phyloP scores from a whole-genome alignment of 2,888 invertebrate genomes.

The Mamestra brassicae region DNA sequence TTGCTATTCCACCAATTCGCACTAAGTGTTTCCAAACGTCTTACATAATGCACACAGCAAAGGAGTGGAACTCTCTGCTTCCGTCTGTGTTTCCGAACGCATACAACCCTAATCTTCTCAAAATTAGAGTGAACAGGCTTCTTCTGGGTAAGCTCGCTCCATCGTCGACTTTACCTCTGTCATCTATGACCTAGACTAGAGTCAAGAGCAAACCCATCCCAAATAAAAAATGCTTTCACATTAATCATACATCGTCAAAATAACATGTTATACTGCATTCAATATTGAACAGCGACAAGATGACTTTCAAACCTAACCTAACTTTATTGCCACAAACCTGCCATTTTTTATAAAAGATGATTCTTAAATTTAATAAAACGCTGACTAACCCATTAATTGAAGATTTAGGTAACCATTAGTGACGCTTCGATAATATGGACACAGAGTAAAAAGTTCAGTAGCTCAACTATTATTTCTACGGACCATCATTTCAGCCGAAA shows the following conservation, averaged over 20 bases:
- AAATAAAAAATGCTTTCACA: too few species aligned
- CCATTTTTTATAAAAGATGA: constrained; percentile 30
- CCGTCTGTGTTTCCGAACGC: too few species aligned
- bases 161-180: too few species aligned
- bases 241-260: neutral
- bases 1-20: too few species aligned
- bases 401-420: constrained; percentile 57
- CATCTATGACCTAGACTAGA: too few species aligned
- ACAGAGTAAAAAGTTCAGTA: neutral
- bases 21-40: too few species aligned
- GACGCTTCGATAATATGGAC: constrained; percentile 10
- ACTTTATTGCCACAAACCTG: constrained; percentile 21
- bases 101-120: too few species aligned
- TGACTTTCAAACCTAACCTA: neutral
- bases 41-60: too few species aligned
- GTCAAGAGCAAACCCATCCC: too few species aligned
- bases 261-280: neutral
- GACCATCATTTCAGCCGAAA: neutral
- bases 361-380: constrained; percentile 44
- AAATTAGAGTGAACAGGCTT: too few species aligned
- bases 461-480: neutral
- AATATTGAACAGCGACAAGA: constrained; percentile 9
- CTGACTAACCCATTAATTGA: constrained; percentile 55
- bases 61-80: too few species aligned
- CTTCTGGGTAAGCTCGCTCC: too few species aligned